Conservation (phyloP, 1,140 invertebrate species). For the Propsilocerus akamusi region DNA sequence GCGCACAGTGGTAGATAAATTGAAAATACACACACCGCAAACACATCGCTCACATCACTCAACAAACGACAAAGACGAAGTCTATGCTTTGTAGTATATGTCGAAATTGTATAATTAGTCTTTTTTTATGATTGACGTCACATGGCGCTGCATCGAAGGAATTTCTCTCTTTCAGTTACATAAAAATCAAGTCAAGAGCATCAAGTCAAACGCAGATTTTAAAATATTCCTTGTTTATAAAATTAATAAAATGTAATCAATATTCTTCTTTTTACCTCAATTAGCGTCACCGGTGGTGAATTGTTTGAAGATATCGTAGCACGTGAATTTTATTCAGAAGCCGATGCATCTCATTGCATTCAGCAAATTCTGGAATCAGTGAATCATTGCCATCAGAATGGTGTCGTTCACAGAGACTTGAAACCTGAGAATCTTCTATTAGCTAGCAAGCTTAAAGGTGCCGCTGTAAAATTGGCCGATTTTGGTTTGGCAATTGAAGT, state of each 20-base stretch:
- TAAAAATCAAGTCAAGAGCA: too few relatives aligned
- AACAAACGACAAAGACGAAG: too few relatives aligned
- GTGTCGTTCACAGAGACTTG: conserved; percentile 72
- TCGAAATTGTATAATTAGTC: not conserved
- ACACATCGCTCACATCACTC: too few relatives aligned
- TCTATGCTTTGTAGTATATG: too few relatives aligned
- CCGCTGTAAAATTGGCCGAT: conserved; percentile 83
- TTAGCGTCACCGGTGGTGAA: conserved; percentile 82
- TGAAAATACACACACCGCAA: too few relatives aligned
- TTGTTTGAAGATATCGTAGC: conserved; percentile 92
- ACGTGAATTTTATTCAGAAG: conserved; percentile 88
- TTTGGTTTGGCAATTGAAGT: conserved; percentile 88
- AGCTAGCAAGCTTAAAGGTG: conserved; percentile 83
- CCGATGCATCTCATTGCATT: conserved; percentile 87
- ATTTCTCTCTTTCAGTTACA: too few relatives aligned
- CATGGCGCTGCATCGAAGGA: too few relatives aligned
- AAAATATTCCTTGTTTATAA: too few relatives aligned
- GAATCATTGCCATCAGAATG: conserved; percentile 80
- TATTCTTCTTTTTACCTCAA: conserved; percentile 6
- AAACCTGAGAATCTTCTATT: conserved; percentile 84
- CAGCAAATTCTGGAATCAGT: conserved; percentile 90
- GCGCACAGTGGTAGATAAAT: too few relatives aligned
- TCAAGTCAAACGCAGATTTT: too few relatives aligned
- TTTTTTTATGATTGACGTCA: too few relatives aligned
- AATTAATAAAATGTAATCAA: not conserved